Evolutionary conservation across 2,888 invertebrate species (phyloP).

Genomic region (Cantharis rustica): DNA sequence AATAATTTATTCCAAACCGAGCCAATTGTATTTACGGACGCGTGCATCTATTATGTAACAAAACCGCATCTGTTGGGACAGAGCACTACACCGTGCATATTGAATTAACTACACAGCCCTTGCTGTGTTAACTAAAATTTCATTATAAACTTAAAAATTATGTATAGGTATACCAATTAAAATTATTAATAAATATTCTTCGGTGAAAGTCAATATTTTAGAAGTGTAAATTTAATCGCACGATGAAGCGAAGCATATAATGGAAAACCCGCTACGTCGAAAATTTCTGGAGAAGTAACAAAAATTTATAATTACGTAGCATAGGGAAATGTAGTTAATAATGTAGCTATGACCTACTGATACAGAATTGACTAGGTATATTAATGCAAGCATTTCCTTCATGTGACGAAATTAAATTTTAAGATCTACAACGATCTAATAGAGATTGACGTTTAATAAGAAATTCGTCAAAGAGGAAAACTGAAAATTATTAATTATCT

Average conservation of each 20-base stretch:
- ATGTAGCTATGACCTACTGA: not conserved
- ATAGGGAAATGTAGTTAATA: not conserved
- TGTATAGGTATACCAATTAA: not conserved
- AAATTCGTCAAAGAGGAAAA: too few species aligned
- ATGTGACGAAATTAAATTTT: not conserved
- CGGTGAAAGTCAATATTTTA: not conserved
- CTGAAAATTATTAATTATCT: too few species aligned
- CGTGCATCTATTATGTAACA: conserved; percentile 18
- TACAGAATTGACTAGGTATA: not conserved
- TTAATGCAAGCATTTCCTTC: not conserved
- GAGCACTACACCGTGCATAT: conserved; percentile 8
- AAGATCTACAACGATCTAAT: not conserved
- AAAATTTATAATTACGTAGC: not conserved
- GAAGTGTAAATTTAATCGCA: not conserved
- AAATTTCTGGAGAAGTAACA: not conserved
- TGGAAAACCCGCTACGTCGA: not conserved
- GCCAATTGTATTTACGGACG: conserved; percentile 9
- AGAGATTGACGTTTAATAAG: not conserved
- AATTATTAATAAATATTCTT: not conserved
- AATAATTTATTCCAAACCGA: conserved; percentile 1
- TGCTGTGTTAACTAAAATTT: not conserved
- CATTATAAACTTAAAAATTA: not conserved
- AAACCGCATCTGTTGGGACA: conserved; percentile 17
- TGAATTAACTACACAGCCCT: conserved; percentile 10
- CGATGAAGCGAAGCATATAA: not conserved